Conservation (phyloP, 2,888 invertebrate genomes). For the Caenorhabditis sp. region DNA sequence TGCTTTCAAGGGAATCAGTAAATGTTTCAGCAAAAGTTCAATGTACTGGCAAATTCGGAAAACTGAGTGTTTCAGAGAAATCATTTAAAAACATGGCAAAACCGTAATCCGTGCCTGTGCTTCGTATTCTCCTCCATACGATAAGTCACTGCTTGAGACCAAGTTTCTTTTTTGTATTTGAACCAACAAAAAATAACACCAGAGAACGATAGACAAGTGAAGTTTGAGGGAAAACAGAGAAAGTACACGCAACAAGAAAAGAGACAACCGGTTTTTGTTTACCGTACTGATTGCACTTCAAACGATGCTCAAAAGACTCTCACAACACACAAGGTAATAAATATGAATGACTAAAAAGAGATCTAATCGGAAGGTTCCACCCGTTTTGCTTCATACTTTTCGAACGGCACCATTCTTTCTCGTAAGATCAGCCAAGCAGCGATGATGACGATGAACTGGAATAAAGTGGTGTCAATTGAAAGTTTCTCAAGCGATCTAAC, state of each 20-base stretch:
- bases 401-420: constrained; percentile 48
- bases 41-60: too few relatives aligned
- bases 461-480: background rate
- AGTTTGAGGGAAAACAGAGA: background rate
- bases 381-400: constrained; percentile 17
- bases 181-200: constrained; percentile 16
- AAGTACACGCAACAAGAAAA: background rate
- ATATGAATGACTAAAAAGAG: background rate
- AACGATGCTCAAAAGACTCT: constrained; percentile 23
- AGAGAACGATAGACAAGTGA: background rate
- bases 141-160: too few relatives aligned
- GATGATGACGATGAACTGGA: constrained; percentile 35
- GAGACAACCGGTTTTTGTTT: constrained; percentile 40
- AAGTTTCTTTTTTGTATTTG: too few relatives aligned
- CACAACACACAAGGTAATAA: constrained; percentile 2
- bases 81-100: too few relatives aligned
- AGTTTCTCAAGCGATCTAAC: background rate
- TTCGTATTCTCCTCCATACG: too few relatives aligned
- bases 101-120: too few relatives aligned
- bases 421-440: constrained; percentile 42
- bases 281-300: constrained; percentile 25
- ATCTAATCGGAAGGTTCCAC: constrained; percentile 8
- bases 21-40: too few relatives aligned
- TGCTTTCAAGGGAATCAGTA: too few relatives aligned
- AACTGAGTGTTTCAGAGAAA: too few relatives aligned